Percentiles rank a stretch among this genome's conserved stretches.
phyloP scores from a whole-genome alignment of 2,888 invertebrate genomes.

The Apamea monoglypha region DNA sequence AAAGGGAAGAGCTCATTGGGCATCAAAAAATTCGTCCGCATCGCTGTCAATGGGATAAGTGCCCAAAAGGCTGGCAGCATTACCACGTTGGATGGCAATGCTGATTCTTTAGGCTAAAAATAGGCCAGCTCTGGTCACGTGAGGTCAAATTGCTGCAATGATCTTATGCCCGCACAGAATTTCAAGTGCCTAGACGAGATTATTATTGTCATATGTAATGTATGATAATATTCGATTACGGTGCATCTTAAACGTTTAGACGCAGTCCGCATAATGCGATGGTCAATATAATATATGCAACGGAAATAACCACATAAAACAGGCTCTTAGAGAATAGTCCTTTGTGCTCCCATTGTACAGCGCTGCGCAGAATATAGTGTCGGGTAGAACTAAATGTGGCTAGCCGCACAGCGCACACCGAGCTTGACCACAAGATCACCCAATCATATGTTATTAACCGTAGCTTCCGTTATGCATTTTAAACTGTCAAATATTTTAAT shows the following conservation, averaged over 20 bases:
- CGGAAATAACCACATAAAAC: slow-evolving; percentile 44
- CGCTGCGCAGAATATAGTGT: slow-evolving; percentile 37
- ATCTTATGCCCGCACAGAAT: not conserved
- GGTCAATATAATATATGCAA: slow-evolving; percentile 28
- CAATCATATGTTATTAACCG: slow-evolving; percentile 40
- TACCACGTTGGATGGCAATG: too few relatives aligned
- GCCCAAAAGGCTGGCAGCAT: too few relatives aligned
- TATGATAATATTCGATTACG: slow-evolving; percentile 48
- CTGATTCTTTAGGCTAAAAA: too few relatives aligned
- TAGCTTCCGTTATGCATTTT: slow-evolving; percentile 7
- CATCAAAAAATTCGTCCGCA: too few relatives aligned
- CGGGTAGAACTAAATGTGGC: slow-evolving; percentile 51
- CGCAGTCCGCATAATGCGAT: slow-evolving; percentile 37
- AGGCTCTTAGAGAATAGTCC: slow-evolving; percentile 40
- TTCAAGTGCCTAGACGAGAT: not conserved
- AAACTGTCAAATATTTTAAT: slow-evolving; percentile 3
- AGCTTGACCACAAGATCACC: slow-evolving; percentile 42
- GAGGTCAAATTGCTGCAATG: not conserved
- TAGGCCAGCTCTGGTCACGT: too few relatives aligned
- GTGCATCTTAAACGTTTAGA: slow-evolving; percentile 49
- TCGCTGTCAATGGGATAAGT: too few relatives aligned
- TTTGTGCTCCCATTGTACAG: slow-evolving; percentile 43
- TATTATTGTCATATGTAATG: slow-evolving; percentile 20
- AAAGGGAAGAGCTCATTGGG: too few relatives aligned
- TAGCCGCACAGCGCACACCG: slow-evolving; percentile 46